phyloP scores from a whole-genome alignment of 2,888 invertebrate genomes.

The Philaethria dido region DNA sequence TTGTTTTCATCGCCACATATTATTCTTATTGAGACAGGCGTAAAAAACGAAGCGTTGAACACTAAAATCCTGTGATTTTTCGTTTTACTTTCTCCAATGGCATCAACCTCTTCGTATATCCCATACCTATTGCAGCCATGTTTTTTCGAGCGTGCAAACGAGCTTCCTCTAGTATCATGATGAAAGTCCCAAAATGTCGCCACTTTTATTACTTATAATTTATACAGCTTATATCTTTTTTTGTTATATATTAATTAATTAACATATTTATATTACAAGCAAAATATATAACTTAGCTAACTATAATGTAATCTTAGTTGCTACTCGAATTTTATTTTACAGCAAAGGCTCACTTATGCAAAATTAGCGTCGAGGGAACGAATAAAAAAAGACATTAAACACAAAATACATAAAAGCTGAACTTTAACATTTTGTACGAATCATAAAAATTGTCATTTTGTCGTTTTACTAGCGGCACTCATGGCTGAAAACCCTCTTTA shows the following conservation, averaged over 20 bases:
- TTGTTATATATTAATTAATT: not conserved
- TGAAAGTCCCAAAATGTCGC: too few species aligned
- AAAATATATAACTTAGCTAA: not conserved
- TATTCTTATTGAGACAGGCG: not conserved
- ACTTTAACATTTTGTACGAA: constrained; percentile 22
- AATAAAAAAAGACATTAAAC: constrained; percentile 9
- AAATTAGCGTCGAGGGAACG: constrained; percentile 9
- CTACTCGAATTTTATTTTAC: not conserved
- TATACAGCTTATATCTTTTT: not conserved
- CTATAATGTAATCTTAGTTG: not conserved
- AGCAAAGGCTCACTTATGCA: not conserved
- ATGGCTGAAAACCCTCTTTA: constrained; percentile 28
- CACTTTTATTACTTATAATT: not conserved
- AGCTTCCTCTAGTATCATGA: too few species aligned
- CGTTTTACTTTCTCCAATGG: not conserved
- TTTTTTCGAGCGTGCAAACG: too few species aligned
- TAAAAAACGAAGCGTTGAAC: not conserved
- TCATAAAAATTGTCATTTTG: constrained; percentile 33
- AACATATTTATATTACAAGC: not conserved
- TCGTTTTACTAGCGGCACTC: constrained; percentile 31
- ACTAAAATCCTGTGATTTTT: not conserved
- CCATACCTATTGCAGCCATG: too few species aligned
- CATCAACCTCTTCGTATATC: too few species aligned
- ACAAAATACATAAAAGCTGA: constrained; percentile 27
- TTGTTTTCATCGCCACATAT: too few species aligned